Conservation (phyloP, 2,797 vertebrate species). For the Luscinia luscinia region DNA sequence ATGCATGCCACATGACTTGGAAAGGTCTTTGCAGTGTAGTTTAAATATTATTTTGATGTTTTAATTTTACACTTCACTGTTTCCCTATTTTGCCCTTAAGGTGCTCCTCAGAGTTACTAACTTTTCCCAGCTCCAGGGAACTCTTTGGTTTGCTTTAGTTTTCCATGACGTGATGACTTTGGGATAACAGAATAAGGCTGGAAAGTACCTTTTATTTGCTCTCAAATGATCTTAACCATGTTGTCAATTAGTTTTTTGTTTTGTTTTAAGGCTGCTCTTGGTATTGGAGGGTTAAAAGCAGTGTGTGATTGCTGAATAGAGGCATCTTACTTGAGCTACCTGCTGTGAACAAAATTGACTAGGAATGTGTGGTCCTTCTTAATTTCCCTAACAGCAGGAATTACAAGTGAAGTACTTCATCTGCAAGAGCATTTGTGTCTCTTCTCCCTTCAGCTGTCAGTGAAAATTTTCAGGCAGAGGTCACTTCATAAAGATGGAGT, state of each 20-base stretch:
- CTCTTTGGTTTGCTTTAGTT: background rate
- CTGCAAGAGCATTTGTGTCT: slow-evolving; percentile 2
- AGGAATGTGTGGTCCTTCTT: slow-evolving; percentile 68
- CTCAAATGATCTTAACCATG: background rate
- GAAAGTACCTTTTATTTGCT: background rate
- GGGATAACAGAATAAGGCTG: background rate
- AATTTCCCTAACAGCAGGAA: slow-evolving; percentile 75
- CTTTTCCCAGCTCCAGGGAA: background rate
- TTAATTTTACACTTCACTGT: background rate
- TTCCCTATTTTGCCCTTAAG: background rate
- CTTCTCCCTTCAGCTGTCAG: background rate
- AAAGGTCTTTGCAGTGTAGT: background rate
- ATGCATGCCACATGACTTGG: background rate
- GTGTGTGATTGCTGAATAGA: slow-evolving; percentile 65
- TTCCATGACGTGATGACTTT: background rate
- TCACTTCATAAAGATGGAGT: background rate
- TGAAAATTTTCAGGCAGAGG: slow-evolving; percentile 14
- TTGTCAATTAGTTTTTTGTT: background rate
- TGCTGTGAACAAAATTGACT: slow-evolving; percentile 68
- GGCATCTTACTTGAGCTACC: slow-evolving; percentile 34
- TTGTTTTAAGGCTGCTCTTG: background rate
- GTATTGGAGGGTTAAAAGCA: slow-evolving; percentile 57
- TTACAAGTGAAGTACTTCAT: slow-evolving; percentile 15
- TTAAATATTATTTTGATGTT: background rate
- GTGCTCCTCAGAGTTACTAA: accelerated